Evolutionary conservation across 2,888 invertebrate genomes (phyloP), one percentile per base, ranked within the genome.

Genomic region (Thalpophila matura): DNA sequence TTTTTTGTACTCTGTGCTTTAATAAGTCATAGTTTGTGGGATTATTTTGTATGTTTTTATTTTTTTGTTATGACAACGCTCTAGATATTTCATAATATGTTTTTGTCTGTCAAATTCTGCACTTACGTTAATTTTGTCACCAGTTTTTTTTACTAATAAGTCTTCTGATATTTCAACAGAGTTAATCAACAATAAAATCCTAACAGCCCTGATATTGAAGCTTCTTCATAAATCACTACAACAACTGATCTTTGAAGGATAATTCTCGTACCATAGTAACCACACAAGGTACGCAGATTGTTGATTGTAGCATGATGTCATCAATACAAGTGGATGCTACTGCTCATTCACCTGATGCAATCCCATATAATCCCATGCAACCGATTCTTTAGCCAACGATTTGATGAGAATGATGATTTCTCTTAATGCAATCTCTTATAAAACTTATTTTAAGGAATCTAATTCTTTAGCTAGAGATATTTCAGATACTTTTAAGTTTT

Each of bases 1-100:
- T 85, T 87, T 85, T 87, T 74, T 79, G 65, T 79, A 68, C 54
- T 64, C 61, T 61, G 55, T 55, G 64, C 64, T 65, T 74, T 73
- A 73, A 72, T 77, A 63, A 72, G 16, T 58, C 60, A 65, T 67
- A 63, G 57, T 61, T 74, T 61, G 24, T 45, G 14, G 4, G 43
- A 42, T 22, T 45, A 35, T 40, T 31, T 9, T 33, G 7, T 54
- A 1, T 27, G 31, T 43, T 18, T 38, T 16, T 27, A 26, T n/a
- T 46, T 6, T 43, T 55, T 26, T 24, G 4, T 20, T 14, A 16
- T 3, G 7, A n/a, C 1, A 16, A 6, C 7, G 10, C n/a, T 27
- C 0, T 27, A 22, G 26, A 14, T 24, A 16, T 18, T 12, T 45
- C 4, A 6, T n/a, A 14, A 5, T 3, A 5, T 3, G 0, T 22